Conservation (phyloP, 2,113 vertebrate species). For the Camelus dromedarius region DNA sequence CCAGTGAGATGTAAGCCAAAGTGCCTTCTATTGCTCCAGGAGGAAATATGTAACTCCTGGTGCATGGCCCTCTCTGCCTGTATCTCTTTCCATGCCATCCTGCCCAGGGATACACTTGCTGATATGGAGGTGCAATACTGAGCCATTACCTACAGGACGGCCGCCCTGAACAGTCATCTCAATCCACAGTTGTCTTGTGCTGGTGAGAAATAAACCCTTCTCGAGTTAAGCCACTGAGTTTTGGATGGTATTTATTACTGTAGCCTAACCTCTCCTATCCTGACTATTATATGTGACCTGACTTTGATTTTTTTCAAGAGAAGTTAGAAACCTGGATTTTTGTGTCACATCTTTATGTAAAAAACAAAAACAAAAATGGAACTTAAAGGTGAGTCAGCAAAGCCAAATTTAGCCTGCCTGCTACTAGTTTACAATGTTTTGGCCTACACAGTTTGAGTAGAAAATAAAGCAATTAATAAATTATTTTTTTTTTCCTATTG, state of each 20-base stretch:
- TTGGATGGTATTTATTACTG: background rate
- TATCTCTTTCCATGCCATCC: background rate
- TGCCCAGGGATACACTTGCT: background rate
- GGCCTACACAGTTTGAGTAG: background rate
- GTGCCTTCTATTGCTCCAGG: background rate
- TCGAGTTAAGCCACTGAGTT: background rate
- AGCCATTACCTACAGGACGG: background rate
- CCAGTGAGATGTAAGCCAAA: background rate
- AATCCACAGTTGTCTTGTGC: background rate
- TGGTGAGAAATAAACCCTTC: background rate
- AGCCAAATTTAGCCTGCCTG: background rate
- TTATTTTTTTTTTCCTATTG: background rate
- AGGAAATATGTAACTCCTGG: background rate
- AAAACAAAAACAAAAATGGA: background rate
- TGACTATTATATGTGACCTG: background rate
- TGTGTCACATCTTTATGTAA: background rate
- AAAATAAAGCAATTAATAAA: background rate
- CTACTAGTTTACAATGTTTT: background rate
- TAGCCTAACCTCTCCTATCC: background rate
- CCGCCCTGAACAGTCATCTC: background rate
- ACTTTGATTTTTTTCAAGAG: background rate
- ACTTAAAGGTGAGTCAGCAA: background rate
- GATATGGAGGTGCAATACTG: background rate
- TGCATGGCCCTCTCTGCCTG: background rate
- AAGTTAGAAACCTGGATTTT: conserved; percentile 22